Evolutionary conservation across 2,113 vertebrate species (phyloP).

Genomic region (Stigmatopora nigra): DNA sequence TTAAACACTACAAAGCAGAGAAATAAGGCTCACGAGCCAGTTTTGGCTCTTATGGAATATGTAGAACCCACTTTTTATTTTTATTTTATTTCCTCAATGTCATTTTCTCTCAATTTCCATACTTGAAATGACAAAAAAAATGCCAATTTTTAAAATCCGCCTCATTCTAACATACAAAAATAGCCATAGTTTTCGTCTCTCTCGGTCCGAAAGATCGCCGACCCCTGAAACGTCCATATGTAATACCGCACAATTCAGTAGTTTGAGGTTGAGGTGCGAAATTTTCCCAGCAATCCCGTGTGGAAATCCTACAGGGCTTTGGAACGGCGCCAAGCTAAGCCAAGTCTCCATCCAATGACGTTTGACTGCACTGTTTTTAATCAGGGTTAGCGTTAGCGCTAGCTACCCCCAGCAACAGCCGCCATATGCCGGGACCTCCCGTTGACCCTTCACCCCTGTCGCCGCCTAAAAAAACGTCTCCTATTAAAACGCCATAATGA

Average conservation of each 20-base stretch:
- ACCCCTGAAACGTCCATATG: background rate
- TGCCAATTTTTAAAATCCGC: background rate
- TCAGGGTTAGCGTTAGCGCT: conserved; percentile 54
- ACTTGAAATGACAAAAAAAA: background rate
- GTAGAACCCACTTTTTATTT: no score
- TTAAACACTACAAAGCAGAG: no score
- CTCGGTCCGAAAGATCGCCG: no score
- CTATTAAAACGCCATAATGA: conserved; percentile 90
- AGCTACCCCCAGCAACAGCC: conserved; percentile 64
- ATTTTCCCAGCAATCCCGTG: conserved; percentile 11
- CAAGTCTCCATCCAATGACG: conserved; percentile 71
- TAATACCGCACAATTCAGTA: background rate
- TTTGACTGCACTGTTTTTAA: conserved; percentile 69
- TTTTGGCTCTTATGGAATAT: no score
- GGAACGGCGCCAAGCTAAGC: conserved; percentile 56
- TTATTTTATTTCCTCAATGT: no score
- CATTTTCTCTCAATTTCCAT: no score
- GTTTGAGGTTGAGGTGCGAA: background rate
- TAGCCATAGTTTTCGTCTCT: no score
- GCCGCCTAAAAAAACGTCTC: conserved; percentile 79
- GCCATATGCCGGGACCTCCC: conserved; percentile 75
- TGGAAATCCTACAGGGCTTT: conserved; percentile 32
- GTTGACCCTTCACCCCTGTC: conserved; percentile 71
- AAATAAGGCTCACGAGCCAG: no score
- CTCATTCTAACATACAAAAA: no score